These are phyloP conservation scores for Caenorhabditis sp. DNA, from an alignment of 2,888 invertebrate genomes.

Conservation along the genomic window DNA sequence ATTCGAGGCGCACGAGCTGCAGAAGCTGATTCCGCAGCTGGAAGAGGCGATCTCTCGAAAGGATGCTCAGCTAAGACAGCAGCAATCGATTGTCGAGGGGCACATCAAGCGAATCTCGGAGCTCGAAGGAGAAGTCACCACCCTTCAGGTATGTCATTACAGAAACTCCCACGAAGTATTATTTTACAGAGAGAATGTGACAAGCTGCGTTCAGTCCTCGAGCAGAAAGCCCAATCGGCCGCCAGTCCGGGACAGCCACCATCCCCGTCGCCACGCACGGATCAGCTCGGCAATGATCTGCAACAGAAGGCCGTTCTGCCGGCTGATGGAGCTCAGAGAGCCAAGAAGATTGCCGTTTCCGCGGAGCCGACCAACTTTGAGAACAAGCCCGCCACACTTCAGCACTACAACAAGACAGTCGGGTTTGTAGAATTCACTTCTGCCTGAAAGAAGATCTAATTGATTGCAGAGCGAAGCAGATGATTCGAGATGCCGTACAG, in stretches of 20 bases:
- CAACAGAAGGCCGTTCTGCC: conserved; percentile 60
- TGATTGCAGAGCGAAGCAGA: conserved; percentile 81
- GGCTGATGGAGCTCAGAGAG: conserved; percentile 56
- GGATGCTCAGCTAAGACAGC: conserved; percentile 74
- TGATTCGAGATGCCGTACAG: conserved; percentile 81
- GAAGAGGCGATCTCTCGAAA: conserved; percentile 64
- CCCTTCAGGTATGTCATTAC: conserved; percentile 77
- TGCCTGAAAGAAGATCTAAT: too few relatives aligned
- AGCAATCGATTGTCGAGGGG: conserved; percentile 77
- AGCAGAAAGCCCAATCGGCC: conserved; percentile 80
- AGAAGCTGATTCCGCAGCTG: conserved; percentile 77
- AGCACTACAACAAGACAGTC: conserved; percentile 77
- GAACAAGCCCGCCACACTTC: conserved; percentile 73
- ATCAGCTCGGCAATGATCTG: conserved; percentile 79
- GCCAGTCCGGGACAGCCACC: conserved; percentile 67
- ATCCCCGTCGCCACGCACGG: conserved; percentile 65
- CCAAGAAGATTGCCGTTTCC: conserved; percentile 81
- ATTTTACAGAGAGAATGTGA: conserved; percentile 79
- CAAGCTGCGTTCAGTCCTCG: conserved; percentile 81
- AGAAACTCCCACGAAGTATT: not conserved
- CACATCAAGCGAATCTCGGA: conserved; percentile 79
- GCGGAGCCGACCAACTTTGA: conserved; percentile 79
- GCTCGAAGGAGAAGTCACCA: conserved; percentile 80
- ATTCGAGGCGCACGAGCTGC: conserved; percentile 77
- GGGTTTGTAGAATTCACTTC: too few relatives aligned